Percentiles rank a stretch among this genome's conserved stretches.
phyloP scores from a whole-genome alignment of 2,888 invertebrate species.

The Sympetrum striolatum region DNA sequence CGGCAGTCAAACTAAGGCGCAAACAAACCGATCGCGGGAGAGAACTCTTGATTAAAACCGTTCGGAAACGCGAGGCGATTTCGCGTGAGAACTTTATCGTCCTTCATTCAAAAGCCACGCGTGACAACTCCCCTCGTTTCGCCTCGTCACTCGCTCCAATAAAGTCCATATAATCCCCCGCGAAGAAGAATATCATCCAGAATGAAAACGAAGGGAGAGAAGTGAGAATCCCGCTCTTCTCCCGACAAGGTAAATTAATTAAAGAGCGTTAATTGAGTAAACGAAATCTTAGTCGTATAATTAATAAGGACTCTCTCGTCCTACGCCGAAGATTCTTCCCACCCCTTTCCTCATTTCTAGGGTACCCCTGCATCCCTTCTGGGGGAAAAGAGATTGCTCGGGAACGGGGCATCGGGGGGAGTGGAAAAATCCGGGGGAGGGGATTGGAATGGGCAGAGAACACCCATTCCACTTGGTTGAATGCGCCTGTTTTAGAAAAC shows the following conservation, averaged over 20 bases:
- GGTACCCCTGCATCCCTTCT: background rate
- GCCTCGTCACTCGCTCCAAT: no score
- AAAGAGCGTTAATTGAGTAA: constrained; percentile 42
- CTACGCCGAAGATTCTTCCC: background rate
- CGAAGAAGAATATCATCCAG: background rate
- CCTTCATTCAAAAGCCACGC: no score
- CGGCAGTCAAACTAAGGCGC: no score
- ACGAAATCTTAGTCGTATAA: constrained; percentile 43
- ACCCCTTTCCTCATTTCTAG: background rate
- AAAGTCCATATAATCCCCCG: no score
- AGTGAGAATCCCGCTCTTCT: background rate
- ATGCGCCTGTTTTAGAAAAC: constrained; percentile 1
- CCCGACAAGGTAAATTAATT: constrained; percentile 41
- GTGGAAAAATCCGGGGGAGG: background rate
- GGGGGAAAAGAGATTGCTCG: background rate
- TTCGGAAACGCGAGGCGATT: no score
- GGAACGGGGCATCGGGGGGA: background rate
- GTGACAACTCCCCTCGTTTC: no score
- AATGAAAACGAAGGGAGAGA: background rate
- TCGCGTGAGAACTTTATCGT: no score
- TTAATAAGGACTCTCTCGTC: constrained; percentile 34
- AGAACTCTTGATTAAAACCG: no score
- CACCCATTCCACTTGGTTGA: background rate
- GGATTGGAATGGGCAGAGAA: background rate
- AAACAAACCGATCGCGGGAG: no score